phyloP scores from a whole-genome alignment of 1,140 invertebrate genomes.

The Protaetia brevitarsis region DNA sequence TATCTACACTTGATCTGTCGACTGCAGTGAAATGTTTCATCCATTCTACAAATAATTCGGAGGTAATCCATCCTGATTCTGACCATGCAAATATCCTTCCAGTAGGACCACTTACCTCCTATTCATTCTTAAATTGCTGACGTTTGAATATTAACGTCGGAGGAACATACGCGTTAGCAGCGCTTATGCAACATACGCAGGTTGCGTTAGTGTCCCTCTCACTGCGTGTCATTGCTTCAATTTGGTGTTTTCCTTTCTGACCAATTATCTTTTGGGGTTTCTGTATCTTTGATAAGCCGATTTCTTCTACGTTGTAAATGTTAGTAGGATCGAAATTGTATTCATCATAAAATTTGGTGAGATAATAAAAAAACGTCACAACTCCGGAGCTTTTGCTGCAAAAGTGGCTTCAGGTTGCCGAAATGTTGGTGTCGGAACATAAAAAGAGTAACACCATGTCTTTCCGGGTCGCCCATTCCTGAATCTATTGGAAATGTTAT shows the following conservation, averaged over 20 bases:
- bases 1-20: slow-evolving; percentile 32
- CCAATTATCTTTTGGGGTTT: slow-evolving; percentile 32
- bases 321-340: slow-evolving; percentile 37
- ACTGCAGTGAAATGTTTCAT: slow-evolving; percentile 21
- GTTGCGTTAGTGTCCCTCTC: slow-evolving; percentile 42
- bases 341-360: slow-evolving; percentile 42
- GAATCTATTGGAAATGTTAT: neutral
- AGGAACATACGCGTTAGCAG: slow-evolving; percentile 39
- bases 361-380: slow-evolving; percentile 41
- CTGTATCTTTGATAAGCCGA: slow-evolving; percentile 15
- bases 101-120: slow-evolving; percentile 21
- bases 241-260: slow-evolving; percentile 38
- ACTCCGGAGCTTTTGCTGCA: slow-evolving; percentile 43
- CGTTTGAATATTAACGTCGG: slow-evolving; percentile 38
- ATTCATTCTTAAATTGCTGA: slow-evolving; percentile 26
- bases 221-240: slow-evolving; percentile 39
- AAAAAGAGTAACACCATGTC: slow-evolving; percentile 48
- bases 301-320: slow-evolving; percentile 42
- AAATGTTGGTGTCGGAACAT: slow-evolving; percentile 47
- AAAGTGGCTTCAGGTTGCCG: slow-evolving; percentile 48
- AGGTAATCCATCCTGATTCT: slow-evolving; percentile 25
- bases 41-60: slow-evolving; percentile 22
- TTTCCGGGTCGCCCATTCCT: slow-evolving; percentile 39
- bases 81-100: neutral
- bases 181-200: slow-evolving; percentile 36